Evolutionary conservation across 1,140 invertebrate genomes (phyloP).

Genomic region (Drosophila cardini): DNA sequence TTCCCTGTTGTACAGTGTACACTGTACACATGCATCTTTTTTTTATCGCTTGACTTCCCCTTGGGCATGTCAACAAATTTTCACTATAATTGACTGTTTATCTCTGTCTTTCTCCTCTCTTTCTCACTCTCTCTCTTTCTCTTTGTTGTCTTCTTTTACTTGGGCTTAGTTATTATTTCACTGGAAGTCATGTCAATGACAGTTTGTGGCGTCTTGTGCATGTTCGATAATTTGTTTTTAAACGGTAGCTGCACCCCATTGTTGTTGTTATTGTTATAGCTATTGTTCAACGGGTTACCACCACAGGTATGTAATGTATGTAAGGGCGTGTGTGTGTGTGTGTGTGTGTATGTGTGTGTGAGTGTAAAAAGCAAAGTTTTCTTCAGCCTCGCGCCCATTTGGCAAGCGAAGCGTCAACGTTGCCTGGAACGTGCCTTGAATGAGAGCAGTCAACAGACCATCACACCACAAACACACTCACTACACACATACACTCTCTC

Average conservation of each 20-base stretch:
- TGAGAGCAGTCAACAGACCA: conserved; percentile 63
- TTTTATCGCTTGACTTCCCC: conserved; percentile 24
- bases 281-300: conserved; percentile 58
- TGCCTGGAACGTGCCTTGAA: conserved; percentile 76
- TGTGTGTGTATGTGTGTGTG: conserved; percentile 51
- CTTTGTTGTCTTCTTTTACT: conserved; percentile 3
- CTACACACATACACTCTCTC: conserved; percentile 12
- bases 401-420: conserved; percentile 73
- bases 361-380: conserved; percentile 65
- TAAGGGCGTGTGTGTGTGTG: conserved; percentile 50
- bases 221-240: conserved; percentile 82
- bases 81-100: conserved; percentile 61
- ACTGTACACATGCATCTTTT: too few species aligned
- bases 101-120: conserved; percentile 8
- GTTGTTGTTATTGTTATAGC: conserved; percentile 36
- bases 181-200: conserved; percentile 62
- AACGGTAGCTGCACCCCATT: conserved; percentile 53
- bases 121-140: neutral
- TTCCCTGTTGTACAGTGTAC: neutral
- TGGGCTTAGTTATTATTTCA: conserved; percentile 65
- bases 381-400: conserved; percentile 56
- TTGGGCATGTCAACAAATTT: conserved; percentile 37
- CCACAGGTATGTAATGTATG: conserved; percentile 47
- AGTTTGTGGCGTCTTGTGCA: conserved; percentile 59
- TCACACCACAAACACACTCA: conserved; percentile 21